Evolutionary conservation across 2,888 invertebrate genomes (phyloP).

Genomic region (Chrysolina oricalcia): DNA sequence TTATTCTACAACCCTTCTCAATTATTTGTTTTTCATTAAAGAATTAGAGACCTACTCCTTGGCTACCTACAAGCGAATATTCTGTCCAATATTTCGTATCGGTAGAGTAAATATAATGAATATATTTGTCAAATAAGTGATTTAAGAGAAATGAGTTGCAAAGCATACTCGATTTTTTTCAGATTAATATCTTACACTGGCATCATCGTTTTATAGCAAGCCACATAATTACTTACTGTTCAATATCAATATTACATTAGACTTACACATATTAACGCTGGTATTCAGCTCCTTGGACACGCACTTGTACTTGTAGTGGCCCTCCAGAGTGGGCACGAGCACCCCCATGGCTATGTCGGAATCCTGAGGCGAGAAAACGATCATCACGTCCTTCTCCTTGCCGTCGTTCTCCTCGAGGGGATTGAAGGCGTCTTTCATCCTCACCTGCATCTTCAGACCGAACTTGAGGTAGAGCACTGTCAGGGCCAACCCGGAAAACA

Average conservation of each 20-base stretch:
- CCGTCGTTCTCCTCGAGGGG: conserved; percentile 72
- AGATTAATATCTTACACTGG: no score
- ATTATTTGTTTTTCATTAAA: no score
- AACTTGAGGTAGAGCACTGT: conserved; percentile 74
- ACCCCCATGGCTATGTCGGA: conserved; percentile 77
- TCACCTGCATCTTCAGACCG: conserved; percentile 71
- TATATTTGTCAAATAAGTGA: no score
- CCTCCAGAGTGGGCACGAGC: conserved; percentile 77
- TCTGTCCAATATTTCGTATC: no score
- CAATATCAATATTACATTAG: background rate
- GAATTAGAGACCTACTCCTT: no score
- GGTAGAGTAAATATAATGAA: no score
- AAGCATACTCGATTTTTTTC: no score
- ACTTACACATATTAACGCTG: conserved; percentile 37
- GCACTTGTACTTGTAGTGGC: conserved; percentile 79
- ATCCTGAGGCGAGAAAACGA: conserved; percentile 79
- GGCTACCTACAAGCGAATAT: no score
- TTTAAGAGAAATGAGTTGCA: no score
- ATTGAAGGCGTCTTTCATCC: conserved; percentile 73
- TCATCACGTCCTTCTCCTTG: conserved; percentile 77
- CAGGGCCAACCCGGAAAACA: conserved; percentile 72
- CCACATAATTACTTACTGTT: no score
- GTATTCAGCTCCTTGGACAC: conserved; percentile 65
- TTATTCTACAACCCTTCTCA: no score
- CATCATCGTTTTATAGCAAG: no score